phyloP scores from a whole-genome alignment of 2,797 vertebrate genomes.

The Siniperca scherzeri region DNA sequence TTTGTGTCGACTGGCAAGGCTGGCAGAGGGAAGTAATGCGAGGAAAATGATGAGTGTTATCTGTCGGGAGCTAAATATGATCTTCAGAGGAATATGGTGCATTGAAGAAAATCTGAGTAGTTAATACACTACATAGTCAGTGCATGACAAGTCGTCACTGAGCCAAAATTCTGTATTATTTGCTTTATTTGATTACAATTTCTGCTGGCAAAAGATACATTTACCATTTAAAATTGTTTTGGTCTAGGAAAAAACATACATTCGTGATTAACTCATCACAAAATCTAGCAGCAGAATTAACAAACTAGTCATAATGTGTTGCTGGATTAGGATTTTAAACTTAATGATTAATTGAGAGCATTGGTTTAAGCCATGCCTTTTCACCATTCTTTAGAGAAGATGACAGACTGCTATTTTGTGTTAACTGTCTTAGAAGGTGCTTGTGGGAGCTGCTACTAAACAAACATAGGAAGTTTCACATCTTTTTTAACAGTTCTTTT shows the following conservation, averaged over 20 bases:
- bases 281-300: not conserved
- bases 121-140: not conserved
- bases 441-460: not conserved
- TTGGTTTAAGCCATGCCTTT: not conserved
- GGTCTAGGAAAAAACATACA: no score
- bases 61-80: constrained; percentile 3
- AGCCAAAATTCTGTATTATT: not conserved
- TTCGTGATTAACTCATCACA: not conserved
- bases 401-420: not conserved
- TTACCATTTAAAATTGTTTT: not conserved
- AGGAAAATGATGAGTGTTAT: constrained; percentile 1
- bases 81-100: constrained; percentile 18
- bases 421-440: not conserved
- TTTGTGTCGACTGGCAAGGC: constrained; percentile 13
- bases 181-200: not conserved
- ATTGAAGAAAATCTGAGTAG: not conserved
- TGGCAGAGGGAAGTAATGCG: not conserved
- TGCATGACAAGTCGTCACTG: not conserved
- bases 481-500: constrained; percentile 20
- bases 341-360: not conserved
- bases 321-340: not conserved
- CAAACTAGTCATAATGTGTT: not conserved
- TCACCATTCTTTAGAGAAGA: not conserved
- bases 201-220: no score
- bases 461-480: not conserved